These are phyloP conservation scores for Uloborus diversus DNA, from an alignment of 1,140 invertebrate species.

Conservation along the genomic window DNA sequence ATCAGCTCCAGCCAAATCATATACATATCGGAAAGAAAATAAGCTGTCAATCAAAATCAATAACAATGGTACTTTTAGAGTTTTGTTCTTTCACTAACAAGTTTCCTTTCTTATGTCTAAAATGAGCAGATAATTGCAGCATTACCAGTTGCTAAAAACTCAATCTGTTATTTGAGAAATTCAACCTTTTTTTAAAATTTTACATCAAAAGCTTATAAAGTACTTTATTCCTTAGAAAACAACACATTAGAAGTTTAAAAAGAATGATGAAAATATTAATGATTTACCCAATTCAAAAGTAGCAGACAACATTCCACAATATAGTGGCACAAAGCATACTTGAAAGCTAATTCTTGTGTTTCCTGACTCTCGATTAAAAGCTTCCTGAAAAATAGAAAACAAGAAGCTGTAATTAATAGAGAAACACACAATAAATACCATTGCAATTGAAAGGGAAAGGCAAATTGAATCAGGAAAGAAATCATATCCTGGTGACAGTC, in stretches of 20 bases:
- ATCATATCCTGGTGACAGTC: neutral
- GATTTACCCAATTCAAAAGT: conserved; percentile 30
- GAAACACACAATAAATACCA: neutral
- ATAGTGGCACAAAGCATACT: neutral
- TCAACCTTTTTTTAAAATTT: neutral
- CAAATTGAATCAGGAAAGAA: neutral
- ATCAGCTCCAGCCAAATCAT: too few species aligned
- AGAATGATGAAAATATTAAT: neutral
- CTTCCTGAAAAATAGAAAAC: conserved; percentile 5
- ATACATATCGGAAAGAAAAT: too few species aligned
- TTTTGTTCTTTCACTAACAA: too few species aligned
- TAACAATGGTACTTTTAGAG: too few species aligned
- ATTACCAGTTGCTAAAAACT: neutral
- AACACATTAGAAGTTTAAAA: neutral
- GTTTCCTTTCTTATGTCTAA: neutral
- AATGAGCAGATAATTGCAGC: neutral
- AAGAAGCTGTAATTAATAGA: neutral
- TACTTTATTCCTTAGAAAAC: neutral
- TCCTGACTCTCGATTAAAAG: conserved; percentile 13
- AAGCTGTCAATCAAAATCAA: too few species aligned
- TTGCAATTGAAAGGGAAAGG: neutral
- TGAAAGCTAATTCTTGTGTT: conserved; percentile 22
- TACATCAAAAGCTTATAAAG: neutral
- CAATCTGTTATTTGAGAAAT: neutral
- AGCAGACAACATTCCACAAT: conserved; percentile 7